Base-by-base conservation (phyloP, 1,140 invertebrate genomes). In the Zaprionus vittiger region DNA sequence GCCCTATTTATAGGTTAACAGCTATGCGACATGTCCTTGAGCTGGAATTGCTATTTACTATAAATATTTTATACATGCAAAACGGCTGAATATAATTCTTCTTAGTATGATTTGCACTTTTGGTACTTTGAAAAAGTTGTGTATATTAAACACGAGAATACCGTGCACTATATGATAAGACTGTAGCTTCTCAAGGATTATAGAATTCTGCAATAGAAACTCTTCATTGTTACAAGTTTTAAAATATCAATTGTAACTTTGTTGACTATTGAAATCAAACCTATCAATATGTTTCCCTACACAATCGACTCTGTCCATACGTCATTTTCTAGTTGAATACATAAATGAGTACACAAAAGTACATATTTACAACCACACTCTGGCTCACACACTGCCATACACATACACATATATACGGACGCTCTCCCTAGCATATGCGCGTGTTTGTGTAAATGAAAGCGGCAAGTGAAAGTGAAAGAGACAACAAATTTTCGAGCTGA, bases 381-480 rank as follows among this genome's bases (percentile, higher is more conserved):
- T 34, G 31, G 31, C 31, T 7, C 38, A 41, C 38, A 41, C 38
- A 15, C 38, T 2, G 14, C 11, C 47, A 52, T 22, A 49, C 20
- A 52, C 20, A 22, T 2, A 49, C 17, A 22, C 47, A 52, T 9
- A 24, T 6, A 47, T 2, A 47, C 41, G 6, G 14, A 47, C 20
- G 11, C 47, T 52, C 47, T 52, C 47, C 20, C 4, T 24, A 52
- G 47, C 20, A 52, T 9, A 26, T 55, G 20, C 34, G 24, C 14
- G 17, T 60, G 57, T 60, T 31, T 52, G 15, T 37, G 28, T 60
- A 49, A 31, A 57, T 62, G 47, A 54, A 54, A 62, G 62, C 79
- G 57, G 66, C 71, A 85, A 84, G 82, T 84, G 82, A 84, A 84
- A 84, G 82, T 84, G 79, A 85, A 79, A 64, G 82, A 85, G 82